Percentiles rank a stretch among this genome's conserved stretches.
These are phyloP conservation scores for Strigamia maritima DNA, from an alignment of 2,888 invertebrate genomes.

Conservation along the genomic window DNA sequence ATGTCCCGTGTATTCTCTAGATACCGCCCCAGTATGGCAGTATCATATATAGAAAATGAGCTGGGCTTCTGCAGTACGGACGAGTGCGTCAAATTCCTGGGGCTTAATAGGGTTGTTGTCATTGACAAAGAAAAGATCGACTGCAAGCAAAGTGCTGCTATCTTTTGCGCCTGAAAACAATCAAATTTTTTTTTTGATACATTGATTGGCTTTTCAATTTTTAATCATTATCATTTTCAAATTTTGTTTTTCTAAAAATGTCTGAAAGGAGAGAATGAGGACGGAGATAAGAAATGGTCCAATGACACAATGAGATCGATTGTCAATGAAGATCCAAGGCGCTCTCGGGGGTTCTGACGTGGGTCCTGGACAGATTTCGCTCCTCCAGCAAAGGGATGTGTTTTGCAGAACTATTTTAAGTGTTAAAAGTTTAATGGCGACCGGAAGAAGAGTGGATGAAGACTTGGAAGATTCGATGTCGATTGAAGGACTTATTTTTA, in stretches of 20 bases:
- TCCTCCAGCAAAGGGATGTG: no score
- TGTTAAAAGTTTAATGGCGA: neutral
- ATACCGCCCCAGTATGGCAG: slow-evolving; percentile 87
- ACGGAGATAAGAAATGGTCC: neutral
- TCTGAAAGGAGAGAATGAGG: neutral
- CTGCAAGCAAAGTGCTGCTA: slow-evolving; percentile 70
- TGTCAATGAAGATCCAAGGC: no score
- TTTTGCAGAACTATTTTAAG: neutral
- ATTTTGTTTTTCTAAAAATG: no score
- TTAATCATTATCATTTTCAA: neutral
- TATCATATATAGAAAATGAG: slow-evolving; percentile 80
- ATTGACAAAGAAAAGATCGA: slow-evolving; percentile 65
- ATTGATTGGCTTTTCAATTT: neutral
- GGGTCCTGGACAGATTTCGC: neutral
- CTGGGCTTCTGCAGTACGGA: slow-evolving; percentile 80
- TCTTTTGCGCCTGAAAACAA: neutral
- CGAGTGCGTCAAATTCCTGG: slow-evolving; percentile 84
- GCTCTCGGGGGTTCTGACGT: neutral
- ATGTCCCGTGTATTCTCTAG: slow-evolving; percentile 57
- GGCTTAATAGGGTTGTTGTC: slow-evolving; percentile 64
- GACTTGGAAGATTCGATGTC: neutral
- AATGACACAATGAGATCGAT: neutral
- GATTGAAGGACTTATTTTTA: no score
- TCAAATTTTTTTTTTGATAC: no score
- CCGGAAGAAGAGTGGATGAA: neutral